Evolutionary conservation across 2,113 vertebrate species (phyloP).

Genomic region (Campylomormyrus numenius): DNA sequence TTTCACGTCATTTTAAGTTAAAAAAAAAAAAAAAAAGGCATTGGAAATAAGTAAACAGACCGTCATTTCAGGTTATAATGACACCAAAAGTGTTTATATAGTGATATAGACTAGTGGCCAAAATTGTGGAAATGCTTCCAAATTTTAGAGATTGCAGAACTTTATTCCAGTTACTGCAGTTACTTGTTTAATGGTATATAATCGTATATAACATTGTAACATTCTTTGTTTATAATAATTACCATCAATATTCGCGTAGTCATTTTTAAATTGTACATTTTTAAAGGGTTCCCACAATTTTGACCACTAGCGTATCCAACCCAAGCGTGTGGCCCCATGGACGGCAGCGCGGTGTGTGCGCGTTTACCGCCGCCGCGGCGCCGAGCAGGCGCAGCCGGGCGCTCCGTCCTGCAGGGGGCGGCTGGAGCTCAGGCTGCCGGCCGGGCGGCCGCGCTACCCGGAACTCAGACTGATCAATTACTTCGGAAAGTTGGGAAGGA

Average conservation of each 20-base stretch:
- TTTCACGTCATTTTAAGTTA: not conserved
- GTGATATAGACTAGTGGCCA: not conserved
- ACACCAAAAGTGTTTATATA: not conserved
- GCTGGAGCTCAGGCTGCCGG: slow-evolving; percentile 13
- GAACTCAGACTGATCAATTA: slow-evolving; percentile 48
- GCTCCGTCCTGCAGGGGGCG: slow-evolving; percentile 48
- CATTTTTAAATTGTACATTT: not conserved
- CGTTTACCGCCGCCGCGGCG: not conserved
- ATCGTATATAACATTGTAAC: not conserved
- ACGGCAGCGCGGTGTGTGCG: not conserved
- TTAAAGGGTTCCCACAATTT: not conserved
- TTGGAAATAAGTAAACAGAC: not conserved
- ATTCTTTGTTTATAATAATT: not conserved
- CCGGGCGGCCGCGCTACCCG: slow-evolving; percentile 50
- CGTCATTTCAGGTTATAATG: not conserved
- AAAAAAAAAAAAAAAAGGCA: not conserved
- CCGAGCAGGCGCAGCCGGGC: not conserved
- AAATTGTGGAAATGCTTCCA: not conserved
- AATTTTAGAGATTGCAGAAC: not conserved
- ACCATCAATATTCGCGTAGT: not conserved
- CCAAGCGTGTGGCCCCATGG: not conserved
- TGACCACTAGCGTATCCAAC: too few relatives aligned
- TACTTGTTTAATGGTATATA: not conserved
- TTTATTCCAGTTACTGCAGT: not conserved
- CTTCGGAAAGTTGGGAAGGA: slow-evolving; percentile 31